Evolutionary conservation across 2,113 vertebrate genomes (phyloP).

Genomic region (Neoarius graeffei): DNA sequence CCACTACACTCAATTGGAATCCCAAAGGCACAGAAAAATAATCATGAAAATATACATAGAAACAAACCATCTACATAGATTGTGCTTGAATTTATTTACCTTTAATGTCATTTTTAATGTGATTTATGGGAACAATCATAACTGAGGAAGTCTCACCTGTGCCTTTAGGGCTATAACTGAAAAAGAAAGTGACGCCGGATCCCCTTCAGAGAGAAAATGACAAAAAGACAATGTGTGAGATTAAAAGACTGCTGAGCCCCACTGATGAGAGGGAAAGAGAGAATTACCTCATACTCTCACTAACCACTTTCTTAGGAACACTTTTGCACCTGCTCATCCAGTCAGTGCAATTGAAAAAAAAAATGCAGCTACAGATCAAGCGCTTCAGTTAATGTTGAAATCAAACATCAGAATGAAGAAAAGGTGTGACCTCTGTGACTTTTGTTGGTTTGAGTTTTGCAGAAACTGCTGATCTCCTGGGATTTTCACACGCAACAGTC

Average conservation of each 20-base stretch:
- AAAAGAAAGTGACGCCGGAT: slow-evolving; percentile 70
- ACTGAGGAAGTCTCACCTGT: slow-evolving; percentile 59
- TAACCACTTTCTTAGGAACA: background rate
- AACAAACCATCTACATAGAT: background rate
- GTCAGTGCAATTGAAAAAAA: background rate
- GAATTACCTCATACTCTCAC: background rate
- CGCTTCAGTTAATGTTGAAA: background rate
- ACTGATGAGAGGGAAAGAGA: background rate
- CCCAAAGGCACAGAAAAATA: background rate
- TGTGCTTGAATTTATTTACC: background rate
- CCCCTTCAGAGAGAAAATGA: slow-evolving; percentile 64
- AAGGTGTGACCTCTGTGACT: background rate
- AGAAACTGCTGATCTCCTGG: background rate
- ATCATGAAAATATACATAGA: background rate
- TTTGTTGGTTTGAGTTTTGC: background rate
- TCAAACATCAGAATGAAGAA: background rate
- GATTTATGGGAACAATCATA: background rate
- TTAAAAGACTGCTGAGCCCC: background rate
- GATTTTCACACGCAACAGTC: background rate
- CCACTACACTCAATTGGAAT: slow-evolving; percentile 57
- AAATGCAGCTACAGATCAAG: background rate
- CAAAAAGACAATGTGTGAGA: background rate
- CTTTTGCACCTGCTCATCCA: background rate
- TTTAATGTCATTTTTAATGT: background rate
- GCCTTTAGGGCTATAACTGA: slow-evolving; percentile 69